Conservation (phyloP, 2,888 invertebrate species). For the Caenorhabditis sp. region DNA sequence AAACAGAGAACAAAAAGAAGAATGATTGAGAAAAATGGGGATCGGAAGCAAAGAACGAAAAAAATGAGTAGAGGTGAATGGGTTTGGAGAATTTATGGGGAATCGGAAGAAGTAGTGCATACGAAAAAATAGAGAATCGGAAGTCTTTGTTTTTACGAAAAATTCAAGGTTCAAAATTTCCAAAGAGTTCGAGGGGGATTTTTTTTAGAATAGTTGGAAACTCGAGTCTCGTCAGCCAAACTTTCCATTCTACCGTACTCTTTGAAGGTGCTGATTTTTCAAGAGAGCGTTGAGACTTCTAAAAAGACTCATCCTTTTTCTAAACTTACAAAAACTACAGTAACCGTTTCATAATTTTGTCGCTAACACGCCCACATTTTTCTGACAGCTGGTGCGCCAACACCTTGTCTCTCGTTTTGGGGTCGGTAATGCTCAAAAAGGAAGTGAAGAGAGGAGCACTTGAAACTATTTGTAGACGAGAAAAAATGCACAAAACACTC, state of each 20-base stretch:
- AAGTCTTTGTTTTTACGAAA: background rate
- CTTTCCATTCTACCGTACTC: too few species aligned
- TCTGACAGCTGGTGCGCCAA: background rate
- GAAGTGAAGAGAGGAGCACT: constrained; percentile 9
- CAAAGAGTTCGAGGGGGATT: background rate
- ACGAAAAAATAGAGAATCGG: constrained; percentile 11
- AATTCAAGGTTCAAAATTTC: background rate
- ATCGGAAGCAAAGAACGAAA: constrained; percentile 21
- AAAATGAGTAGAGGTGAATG: constrained; percentile 6
- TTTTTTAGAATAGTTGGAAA: too few species aligned
- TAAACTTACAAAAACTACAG: too few species aligned
- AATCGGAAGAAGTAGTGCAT: constrained; percentile 3
- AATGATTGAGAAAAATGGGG: constrained; percentile 13
- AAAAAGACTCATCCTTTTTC: too few species aligned
- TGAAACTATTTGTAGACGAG: constrained; percentile 6
- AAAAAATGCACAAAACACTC: constrained; percentile 48
- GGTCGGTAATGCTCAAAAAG: constrained; percentile 3
- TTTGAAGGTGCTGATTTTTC: too few species aligned
- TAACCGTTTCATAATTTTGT: too few species aligned
- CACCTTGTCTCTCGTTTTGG: too few species aligned
- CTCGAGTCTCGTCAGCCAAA: too few species aligned
- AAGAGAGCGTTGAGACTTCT: too few species aligned
- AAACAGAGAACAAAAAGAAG: background rate
- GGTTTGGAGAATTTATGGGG: constrained; percentile 25
- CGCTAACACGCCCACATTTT: background rate